These are phyloP conservation scores for Characodon lateralis DNA, from an alignment of 2,797 vertebrate species.

Conservation along the genomic window DNA sequence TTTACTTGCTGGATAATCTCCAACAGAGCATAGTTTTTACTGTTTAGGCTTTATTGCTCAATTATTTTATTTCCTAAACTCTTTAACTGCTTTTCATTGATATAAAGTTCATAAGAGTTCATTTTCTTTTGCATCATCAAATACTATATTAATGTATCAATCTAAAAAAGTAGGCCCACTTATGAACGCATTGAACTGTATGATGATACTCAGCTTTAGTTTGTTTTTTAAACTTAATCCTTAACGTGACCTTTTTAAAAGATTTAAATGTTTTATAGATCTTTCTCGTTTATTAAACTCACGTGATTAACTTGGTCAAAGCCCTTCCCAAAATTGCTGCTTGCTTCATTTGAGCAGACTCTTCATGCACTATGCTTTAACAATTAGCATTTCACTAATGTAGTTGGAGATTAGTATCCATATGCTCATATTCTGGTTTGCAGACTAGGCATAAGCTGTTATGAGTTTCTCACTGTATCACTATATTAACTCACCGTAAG, in stretches of 20 bases:
- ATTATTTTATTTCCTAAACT: constrained; percentile 42
- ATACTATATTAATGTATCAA: constrained; percentile 21
- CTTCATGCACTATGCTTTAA: constrained; percentile 6
- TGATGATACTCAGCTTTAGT: constrained; percentile 20
- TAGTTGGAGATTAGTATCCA: constrained; percentile 17
- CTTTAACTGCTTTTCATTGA: constrained; percentile 39
- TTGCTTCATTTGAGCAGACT: constrained; percentile 7
- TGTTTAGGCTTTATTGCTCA: constrained; percentile 38
- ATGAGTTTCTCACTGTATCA: not conserved
- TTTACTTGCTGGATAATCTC: constrained; percentile 17
- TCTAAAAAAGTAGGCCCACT: constrained; percentile 1
- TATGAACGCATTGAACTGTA: constrained; percentile 4
- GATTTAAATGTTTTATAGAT: constrained; percentile 4
- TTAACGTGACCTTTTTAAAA: constrained; percentile 28
- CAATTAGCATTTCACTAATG: constrained; percentile 19
- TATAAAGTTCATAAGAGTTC: constrained; percentile 37
- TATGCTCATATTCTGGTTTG: constrained; percentile 1
- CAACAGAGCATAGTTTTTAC: constrained; percentile 35
- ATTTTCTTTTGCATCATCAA: constrained; percentile 45
- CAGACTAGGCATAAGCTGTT: not conserved
- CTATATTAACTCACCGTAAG: not conserved
- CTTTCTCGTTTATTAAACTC: constrained; percentile 44
- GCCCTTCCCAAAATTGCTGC: constrained; percentile 10
- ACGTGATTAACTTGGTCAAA: constrained; percentile 36
- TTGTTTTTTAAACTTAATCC: constrained; percentile 26